Evolutionary conservation across 2,113 vertebrate species (phyloP).

Genomic region (Xiphophorus couchianus): DNA sequence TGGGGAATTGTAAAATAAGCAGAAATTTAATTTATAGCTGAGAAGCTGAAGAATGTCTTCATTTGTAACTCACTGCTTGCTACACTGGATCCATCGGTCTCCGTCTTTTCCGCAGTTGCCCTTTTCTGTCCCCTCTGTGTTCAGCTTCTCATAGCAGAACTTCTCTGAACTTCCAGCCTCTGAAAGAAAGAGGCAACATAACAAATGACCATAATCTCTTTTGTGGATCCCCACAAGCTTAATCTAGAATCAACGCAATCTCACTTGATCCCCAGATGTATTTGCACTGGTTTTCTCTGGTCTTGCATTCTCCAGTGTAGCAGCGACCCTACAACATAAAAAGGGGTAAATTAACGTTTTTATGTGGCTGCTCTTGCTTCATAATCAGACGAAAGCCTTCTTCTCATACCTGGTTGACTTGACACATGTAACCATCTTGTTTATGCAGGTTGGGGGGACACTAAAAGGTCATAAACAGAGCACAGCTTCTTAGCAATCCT

Average conservation of each 20-base stretch:
- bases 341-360: conserved; percentile 6
- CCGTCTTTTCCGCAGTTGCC: conserved; percentile 96
- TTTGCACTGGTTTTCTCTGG: conserved; percentile 96
- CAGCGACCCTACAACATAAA: conserved; percentile 88
- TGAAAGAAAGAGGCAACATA: conserved; percentile 65
- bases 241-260: conserved; percentile 59
- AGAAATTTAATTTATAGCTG: background rate
- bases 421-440: conserved; percentile 94
- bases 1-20: conserved; percentile 9
- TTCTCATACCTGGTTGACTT: conserved; percentile 90
- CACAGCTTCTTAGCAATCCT: conserved; percentile 5
- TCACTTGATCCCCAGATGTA: conserved; percentile 97
- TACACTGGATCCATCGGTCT: conserved; percentile 93
- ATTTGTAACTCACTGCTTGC: conserved; percentile 91
- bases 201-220: background rate
- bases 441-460: conserved; percentile 98
- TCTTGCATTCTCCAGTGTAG: conserved; percentile 96
- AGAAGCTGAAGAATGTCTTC: background rate
- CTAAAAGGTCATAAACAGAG: conserved; percentile 75
- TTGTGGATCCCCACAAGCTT: background rate
- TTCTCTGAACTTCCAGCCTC: conserved; percentile 94
- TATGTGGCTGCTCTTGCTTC: background rate
- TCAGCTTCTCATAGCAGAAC: conserved; percentile 98
- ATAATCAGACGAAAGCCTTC: background rate
- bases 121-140: conserved; percentile 97